phyloP scores from a whole-genome alignment of 1,140 invertebrate species.

The Nixonia krombeini region DNA sequence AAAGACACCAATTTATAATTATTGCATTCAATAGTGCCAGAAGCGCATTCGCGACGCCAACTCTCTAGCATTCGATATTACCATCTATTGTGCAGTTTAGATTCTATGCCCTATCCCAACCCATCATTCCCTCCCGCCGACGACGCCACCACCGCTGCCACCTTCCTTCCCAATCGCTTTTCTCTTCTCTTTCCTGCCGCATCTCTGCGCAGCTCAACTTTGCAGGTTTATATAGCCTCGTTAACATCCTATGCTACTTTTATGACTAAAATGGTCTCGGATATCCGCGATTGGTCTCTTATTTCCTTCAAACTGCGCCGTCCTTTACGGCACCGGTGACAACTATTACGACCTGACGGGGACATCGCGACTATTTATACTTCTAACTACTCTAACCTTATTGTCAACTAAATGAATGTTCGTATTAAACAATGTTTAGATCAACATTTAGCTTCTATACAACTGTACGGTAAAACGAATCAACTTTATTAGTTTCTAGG shows the following conservation, averaged over 20 bases:
- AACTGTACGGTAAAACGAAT: too few species aligned
- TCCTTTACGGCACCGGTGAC: too few species aligned
- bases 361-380: too few species aligned
- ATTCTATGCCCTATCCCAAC: conserved; percentile 43
- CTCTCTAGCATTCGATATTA: conserved; percentile 60
- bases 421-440: too few species aligned
- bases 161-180: conserved; percentile 26
- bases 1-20: conserved; percentile 67
- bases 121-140: conserved; percentile 6
- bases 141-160: too few species aligned
- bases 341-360: too few species aligned
- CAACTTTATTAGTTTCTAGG: too few species aligned
- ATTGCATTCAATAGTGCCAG: conserved; percentile 55
- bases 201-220: conserved; percentile 23
- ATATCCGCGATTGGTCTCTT: conserved; percentile 26
- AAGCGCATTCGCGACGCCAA: conserved; percentile 37
- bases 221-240: conserved; percentile 25
- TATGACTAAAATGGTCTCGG: conserved; percentile 19
- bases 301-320: conserved; percentile 12
- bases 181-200: conserved; percentile 28
- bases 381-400: too few species aligned
- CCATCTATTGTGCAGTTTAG: conserved; percentile 57
- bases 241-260: conserved; percentile 27
- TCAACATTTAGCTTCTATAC: too few species aligned
- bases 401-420: too few species aligned